Conservation (phyloP, 23 tunicate genomes). For the Pegea sp. region DNA sequence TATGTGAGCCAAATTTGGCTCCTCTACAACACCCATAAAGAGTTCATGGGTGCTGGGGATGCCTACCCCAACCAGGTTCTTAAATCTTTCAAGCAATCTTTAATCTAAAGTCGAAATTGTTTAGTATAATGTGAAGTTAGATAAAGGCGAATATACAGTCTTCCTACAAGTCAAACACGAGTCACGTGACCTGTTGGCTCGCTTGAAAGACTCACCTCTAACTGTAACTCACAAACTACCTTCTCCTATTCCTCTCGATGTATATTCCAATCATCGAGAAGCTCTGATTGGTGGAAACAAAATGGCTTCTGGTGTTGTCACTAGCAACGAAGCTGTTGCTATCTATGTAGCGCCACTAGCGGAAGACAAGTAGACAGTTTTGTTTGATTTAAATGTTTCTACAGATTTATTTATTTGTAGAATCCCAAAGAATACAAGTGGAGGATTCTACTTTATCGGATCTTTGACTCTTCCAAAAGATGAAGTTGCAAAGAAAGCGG, state of each 20-base stretch:
- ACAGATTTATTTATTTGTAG: neutral
- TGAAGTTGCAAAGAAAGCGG: constrained; percentile 42
- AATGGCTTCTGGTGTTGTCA: constrained; percentile 7
- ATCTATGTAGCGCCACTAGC: constrained; percentile 37
- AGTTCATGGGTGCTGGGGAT: constrained; percentile 52
- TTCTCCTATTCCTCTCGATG: constrained; percentile 30
- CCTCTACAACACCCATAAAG: constrained; percentile 38
- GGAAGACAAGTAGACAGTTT: constrained; percentile 43
- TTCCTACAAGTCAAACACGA: constrained; percentile 62
- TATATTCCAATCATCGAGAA: constrained; percentile 30
- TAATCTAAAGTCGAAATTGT: neutral
- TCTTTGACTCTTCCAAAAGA: constrained; percentile 30
- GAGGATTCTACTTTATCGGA: no score
- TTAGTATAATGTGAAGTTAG: constrained; percentile 31
- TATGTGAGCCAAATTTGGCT: constrained; percentile 76
- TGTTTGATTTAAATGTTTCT: neutral
- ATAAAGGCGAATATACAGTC: constrained; percentile 52
- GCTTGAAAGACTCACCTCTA: constrained; percentile 40
- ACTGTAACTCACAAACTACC: constrained; percentile 34
- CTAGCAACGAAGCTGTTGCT: constrained; percentile 14
- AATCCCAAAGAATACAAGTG: no score
- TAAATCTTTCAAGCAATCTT: neutral
- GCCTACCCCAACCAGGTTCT: constrained; percentile 81
- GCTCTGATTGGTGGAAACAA: constrained; percentile 58
- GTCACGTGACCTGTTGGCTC: constrained; percentile 36